These are phyloP conservation scores for Epirrhoe alternata DNA, from an alignment of 2,888 invertebrate species.

Conservation along the genomic window DNA sequence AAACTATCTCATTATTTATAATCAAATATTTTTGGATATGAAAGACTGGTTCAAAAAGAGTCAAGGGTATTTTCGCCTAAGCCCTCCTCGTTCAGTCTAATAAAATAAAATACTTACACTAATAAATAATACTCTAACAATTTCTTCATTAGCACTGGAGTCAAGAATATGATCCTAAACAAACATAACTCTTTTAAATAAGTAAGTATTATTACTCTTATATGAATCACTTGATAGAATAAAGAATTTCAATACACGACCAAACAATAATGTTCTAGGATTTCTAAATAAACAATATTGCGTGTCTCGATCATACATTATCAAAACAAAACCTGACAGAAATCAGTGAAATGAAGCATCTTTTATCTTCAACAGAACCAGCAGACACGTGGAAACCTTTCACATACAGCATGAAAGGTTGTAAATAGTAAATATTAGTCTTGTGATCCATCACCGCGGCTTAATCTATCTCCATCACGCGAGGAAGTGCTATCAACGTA, in stretches of 20 bases:
- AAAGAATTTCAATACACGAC: too few species aligned
- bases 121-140: too few species aligned
- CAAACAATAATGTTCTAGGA: too few species aligned
- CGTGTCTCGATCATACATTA: neutral
- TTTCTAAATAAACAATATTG: too few species aligned
- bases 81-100: too few species aligned
- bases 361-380: neutral
- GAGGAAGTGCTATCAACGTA: conserved; percentile 40
- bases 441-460: conserved; percentile 39
- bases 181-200: too few species aligned
- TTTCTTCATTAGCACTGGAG: too few species aligned
- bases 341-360: neutral
- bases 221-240: too few species aligned
- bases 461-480: conserved; percentile 44
- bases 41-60: neutral
- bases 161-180: too few species aligned
- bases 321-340: neutral
- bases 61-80: too few species aligned
- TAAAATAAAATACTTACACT: too few species aligned
- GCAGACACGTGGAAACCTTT: conserved; percentile 2
- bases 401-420: conserved; percentile 25
- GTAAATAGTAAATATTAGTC: conserved; percentile 39
- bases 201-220: too few species aligned
- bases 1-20: conserved; percentile 38
- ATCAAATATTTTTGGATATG: conserved; percentile 9